Conservation (phyloP, 2,113 vertebrate genomes). For the Hippocampus zosterae region DNA sequence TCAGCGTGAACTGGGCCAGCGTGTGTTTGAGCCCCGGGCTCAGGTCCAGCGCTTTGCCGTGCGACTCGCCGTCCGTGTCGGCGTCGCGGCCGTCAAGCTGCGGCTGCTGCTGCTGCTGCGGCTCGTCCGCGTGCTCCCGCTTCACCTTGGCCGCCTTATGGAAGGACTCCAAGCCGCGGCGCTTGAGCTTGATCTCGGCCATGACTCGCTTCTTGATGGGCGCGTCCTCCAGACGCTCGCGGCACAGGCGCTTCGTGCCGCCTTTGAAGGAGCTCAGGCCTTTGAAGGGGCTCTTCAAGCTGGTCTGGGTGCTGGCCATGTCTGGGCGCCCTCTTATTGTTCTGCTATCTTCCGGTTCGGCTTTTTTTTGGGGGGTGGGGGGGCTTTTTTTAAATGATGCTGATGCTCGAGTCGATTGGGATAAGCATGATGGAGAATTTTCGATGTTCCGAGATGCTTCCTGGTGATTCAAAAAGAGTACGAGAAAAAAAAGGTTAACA, state of each 20-base stretch:
- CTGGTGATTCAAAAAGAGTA: slow-evolving; percentile 33
- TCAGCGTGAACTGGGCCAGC: slow-evolving; percentile 93
- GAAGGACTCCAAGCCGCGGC: slow-evolving; percentile 71
- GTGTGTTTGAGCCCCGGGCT: slow-evolving; percentile 97
- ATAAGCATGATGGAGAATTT: slow-evolving; percentile 64
- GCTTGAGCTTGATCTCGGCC: slow-evolving; percentile 82
- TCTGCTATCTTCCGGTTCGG: slow-evolving; percentile 20
- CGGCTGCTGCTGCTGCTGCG: slow-evolving; percentile 30
- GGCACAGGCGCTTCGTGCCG: slow-evolving; percentile 76
- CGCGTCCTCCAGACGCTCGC: slow-evolving; percentile 79
- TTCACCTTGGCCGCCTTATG: slow-evolving; percentile 83
- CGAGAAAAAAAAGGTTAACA: too few relatives aligned
- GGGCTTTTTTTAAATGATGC: slow-evolving; percentile 45
- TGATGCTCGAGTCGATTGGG: slow-evolving; percentile 57
- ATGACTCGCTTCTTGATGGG: slow-evolving; percentile 86
- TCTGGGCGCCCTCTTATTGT: slow-evolving; percentile 44
- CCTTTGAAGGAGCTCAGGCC: slow-evolving; percentile 73
- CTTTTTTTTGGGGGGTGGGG: too few relatives aligned
- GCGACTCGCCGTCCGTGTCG: slow-evolving; percentile 67
- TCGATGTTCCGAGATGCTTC: slow-evolving; percentile 40
- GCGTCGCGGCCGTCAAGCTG: slow-evolving; percentile 56
- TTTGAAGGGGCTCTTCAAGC: slow-evolving; percentile 75
- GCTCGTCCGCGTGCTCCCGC: slow-evolving; percentile 82
- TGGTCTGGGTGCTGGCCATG: slow-evolving; percentile 85
- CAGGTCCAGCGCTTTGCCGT: slow-evolving; percentile 83